phyloP scores from a whole-genome alignment of 37 sponge, comb jelly and placozoan species.

The Diacarnus erythraeanus region DNA sequence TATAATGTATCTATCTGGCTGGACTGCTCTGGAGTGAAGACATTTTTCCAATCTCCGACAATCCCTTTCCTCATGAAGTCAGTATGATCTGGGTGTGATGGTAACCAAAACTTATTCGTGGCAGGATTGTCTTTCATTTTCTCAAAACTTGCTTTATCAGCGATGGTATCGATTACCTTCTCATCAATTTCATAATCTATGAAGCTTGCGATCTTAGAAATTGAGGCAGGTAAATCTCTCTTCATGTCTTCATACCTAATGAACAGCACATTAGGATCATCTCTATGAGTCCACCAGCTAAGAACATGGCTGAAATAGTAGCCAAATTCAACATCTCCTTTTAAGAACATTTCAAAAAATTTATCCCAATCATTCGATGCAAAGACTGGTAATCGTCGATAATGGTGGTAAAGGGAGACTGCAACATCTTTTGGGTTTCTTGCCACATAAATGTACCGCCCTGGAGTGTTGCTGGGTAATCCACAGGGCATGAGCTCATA shows the following conservation, averaged over 20 bases:
- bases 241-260: constrained; percentile 72
- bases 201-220: constrained; percentile 24
- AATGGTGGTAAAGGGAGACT: constrained; percentile 49
- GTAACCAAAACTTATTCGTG: constrained; percentile 30
- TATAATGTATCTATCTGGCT: constrained; percentile 30
- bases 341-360: neutral
- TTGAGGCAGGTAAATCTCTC: constrained; percentile 23
- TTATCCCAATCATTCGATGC: neutral
- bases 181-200: constrained; percentile 24
- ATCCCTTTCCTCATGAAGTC: constrained; percentile 49
- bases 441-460: constrained; percentile 64
- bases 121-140: constrained; percentile 39
- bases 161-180: constrained; percentile 21
- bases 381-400: neutral
- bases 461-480: constrained; percentile 28
- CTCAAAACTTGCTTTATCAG: constrained; percentile 27
- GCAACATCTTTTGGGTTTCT: constrained; percentile 74
- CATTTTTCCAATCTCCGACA: constrained; percentile 64
- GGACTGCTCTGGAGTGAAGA: constrained; percentile 43
- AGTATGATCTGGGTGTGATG: neutral
- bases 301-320: constrained; percentile 57
- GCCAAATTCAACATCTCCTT: constrained; percentile 43
- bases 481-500: constrained; percentile 56
- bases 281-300: constrained; percentile 53
- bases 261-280: constrained; percentile 44